Conservation (phyloP, 2,888 invertebrate genomes). For the Hirtodrosophila duncani region DNA sequence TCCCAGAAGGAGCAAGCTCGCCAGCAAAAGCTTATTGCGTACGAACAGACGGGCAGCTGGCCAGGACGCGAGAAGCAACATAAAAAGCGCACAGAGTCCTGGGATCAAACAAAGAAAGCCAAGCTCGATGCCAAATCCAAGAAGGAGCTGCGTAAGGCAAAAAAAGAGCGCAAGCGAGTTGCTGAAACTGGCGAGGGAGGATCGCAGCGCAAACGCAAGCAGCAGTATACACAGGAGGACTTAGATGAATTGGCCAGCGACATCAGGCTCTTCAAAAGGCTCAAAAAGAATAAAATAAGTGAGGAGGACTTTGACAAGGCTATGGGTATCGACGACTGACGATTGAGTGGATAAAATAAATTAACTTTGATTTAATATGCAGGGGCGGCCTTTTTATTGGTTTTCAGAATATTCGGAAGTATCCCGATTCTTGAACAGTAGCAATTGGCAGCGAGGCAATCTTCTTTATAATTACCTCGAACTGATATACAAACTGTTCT, state of each 20-base stretch:
- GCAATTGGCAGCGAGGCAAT: too few relatives aligned
- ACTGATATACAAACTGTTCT: too few relatives aligned
- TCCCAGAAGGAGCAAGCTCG: slow-evolving; percentile 87
- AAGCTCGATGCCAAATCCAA: slow-evolving; percentile 80
- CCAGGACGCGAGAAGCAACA: slow-evolving; percentile 81
- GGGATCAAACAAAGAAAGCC: slow-evolving; percentile 87
- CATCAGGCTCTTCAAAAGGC: slow-evolving; percentile 89
- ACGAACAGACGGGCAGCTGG: slow-evolving; percentile 87
- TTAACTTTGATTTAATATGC: background rate
- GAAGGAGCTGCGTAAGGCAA: slow-evolving; percentile 79
- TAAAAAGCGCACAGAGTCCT: slow-evolving; percentile 82
- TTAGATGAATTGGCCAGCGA: slow-evolving; percentile 88
- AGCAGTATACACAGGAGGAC: slow-evolving; percentile 85
- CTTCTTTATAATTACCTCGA: too few relatives aligned
- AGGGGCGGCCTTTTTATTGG: too few relatives aligned
- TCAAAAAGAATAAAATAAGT: slow-evolving; percentile 89
- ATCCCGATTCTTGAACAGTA: too few relatives aligned
- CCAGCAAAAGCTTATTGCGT: slow-evolving; percentile 84
- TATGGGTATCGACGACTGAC: slow-evolving; percentile 79
- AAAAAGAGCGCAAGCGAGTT: slow-evolving; percentile 77
- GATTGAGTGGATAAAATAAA: slow-evolving; percentile 9
- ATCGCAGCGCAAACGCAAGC: slow-evolving; percentile 79
- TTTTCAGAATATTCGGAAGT: too few relatives aligned
- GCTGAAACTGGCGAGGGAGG: slow-evolving; percentile 61
- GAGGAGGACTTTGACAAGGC: slow-evolving; percentile 83